Evolutionary conservation across 2,888 invertebrate genomes (phyloP).

Genomic region (Archaeoteleia sp.): DNA sequence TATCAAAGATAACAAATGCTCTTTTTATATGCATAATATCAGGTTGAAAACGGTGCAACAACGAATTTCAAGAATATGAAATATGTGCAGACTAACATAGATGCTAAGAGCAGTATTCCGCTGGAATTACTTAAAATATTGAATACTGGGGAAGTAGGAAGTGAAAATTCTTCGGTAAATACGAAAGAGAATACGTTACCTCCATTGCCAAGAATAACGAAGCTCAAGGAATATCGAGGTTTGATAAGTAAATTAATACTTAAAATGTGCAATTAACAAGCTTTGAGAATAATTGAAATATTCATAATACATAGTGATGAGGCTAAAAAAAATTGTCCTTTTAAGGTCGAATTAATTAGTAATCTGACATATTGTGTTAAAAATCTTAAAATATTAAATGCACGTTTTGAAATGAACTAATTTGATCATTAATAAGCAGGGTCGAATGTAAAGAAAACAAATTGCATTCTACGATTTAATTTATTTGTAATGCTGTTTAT

Average conservation of each 20-base stretch:
- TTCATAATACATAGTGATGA: too few relatives aligned
- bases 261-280: constrained; percentile 27
- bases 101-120: background rate
- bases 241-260: constrained; percentile 12
- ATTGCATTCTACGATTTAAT: too few relatives aligned
- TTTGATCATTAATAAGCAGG: too few relatives aligned
- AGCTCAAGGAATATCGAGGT: constrained; percentile 20
- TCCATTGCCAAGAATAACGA: constrained; percentile 10
- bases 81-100: constrained; percentile 9
- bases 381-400: too few relatives aligned
- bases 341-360: too few relatives aligned
- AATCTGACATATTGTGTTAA: too few relatives aligned
- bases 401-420: too few relatives aligned
- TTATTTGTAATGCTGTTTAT: too few relatives aligned
- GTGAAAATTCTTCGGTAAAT: constrained; percentile 29
- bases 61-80: constrained; percentile 15
- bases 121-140: constrained; percentile 21
- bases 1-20: background rate
- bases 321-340: too few relatives aligned
- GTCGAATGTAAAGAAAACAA: too few relatives aligned
- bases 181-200: constrained; percentile 16
- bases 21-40: background rate
- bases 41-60: constrained; percentile 11
- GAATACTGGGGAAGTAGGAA: constrained; percentile 7
- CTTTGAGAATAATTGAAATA: too few relatives aligned